These are phyloP conservation scores for Amitus sp. DNA, from an alignment of 2,888 invertebrate species.

Conservation along the genomic window DNA sequence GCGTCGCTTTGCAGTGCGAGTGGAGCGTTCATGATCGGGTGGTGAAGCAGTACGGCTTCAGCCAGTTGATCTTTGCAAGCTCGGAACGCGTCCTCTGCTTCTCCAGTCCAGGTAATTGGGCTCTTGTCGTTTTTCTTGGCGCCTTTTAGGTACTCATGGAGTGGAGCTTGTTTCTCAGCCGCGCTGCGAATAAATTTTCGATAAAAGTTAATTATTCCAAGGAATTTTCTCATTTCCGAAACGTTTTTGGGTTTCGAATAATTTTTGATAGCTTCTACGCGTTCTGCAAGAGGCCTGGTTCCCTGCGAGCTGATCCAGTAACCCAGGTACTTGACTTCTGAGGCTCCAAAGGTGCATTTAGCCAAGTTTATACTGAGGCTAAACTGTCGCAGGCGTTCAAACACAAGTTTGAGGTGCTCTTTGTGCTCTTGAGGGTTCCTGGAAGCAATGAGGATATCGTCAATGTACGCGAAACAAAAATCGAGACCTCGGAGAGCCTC, in stretches of 20 bases:
- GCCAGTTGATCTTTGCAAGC: constrained; percentile 15
- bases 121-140: constrained; percentile 26
- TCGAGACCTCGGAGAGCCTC: constrained; percentile 27
- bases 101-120: constrained; percentile 14
- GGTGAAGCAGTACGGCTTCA: constrained; percentile 12
- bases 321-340: constrained; percentile 21
- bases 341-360: constrained; percentile 33
- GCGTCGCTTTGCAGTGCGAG: constrained; percentile 15
- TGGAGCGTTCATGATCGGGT: background rate
- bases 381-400: constrained; percentile 23
- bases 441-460: constrained; percentile 11
- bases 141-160: constrained; percentile 9
- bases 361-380: constrained; percentile 43
- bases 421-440: background rate
- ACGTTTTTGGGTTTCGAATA: constrained; percentile 18
- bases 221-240: constrained; percentile 17
- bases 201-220: constrained; percentile 20
- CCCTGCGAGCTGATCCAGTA: constrained; percentile 16
- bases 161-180: constrained; percentile 18
- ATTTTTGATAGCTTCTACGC: constrained; percentile 22
- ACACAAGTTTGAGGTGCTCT: background rate
- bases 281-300: constrained; percentile 20
- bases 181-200: constrained; percentile 12
- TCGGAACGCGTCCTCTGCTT: constrained; percentile 20
- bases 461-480: constrained; percentile 39